Percentiles rank a stretch among this genome's conserved stretches.
These are phyloP conservation scores for Poecilia picta DNA, from an alignment of 2,797 vertebrate genomes.

Conservation along the genomic window DNA sequence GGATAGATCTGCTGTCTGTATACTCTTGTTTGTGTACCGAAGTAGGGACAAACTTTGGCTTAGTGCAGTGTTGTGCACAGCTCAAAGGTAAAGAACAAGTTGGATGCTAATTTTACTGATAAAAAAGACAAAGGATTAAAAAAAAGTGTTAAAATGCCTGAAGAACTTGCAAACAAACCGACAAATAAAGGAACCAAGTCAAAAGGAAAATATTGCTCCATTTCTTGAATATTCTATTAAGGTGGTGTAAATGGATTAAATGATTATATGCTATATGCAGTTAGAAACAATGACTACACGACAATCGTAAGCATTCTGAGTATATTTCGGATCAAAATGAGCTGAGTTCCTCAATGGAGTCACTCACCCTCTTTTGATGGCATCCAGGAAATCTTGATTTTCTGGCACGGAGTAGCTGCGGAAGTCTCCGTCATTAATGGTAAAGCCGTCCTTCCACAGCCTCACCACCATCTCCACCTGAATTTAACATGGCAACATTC, in stretches of 20 bases:
- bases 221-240: background rate
- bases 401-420: conserved; percentile 87
- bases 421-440: conserved; percentile 90
- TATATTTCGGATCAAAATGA: too few relatives aligned
- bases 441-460: conserved; percentile 97
- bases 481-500: background rate
- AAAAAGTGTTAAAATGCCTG: background rate
- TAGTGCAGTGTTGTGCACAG: background rate
- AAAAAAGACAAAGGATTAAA: background rate
- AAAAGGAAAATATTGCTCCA: background rate
- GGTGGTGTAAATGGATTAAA: background rate
- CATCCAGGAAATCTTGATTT: conserved; percentile 93
- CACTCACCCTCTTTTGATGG: conserved; percentile 90
- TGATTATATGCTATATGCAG: background rate
- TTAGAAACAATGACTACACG: background rate
- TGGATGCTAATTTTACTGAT: background rate
- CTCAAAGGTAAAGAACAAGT: background rate
- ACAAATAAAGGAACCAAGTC: background rate
- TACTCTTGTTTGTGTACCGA: background rate
- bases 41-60: background rate
- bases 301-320: background rate
- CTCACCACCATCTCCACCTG: conserved; percentile 93
- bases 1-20: conserved; percentile 20
- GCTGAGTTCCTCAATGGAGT: too few relatives aligned
- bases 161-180: background rate